phyloP scores from a whole-genome alignment of 2,113 vertebrate species.

The Osmerus mordax region DNA sequence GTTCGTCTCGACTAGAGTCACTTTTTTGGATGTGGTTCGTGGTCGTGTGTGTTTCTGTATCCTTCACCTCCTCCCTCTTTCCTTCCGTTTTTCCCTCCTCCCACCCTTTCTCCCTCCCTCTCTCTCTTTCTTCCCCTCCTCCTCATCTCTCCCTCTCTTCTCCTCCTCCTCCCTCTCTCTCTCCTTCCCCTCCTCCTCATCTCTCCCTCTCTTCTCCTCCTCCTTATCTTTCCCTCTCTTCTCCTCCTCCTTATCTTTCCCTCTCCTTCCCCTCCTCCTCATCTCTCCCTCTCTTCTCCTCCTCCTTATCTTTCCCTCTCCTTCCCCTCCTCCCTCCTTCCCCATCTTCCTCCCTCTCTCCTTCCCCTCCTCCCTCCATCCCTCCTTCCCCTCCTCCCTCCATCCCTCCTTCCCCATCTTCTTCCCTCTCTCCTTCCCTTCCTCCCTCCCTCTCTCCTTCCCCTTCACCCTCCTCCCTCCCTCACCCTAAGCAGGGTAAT shows the following conservation, averaged over 20 bases:
- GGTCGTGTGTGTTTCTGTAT: too few relatives aligned
- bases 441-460: background rate
- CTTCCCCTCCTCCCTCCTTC: background rate
- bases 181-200: background rate
- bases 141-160: background rate
- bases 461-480: conserved; percentile 7
- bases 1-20: too few relatives aligned
- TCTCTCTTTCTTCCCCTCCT: background rate
- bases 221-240: background rate
- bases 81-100: too few relatives aligned
- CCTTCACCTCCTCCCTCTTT: too few relatives aligned
- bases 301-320: background rate
- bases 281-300: background rate
- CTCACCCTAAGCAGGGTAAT: conserved; percentile 33
- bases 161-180: background rate
- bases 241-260: background rate
- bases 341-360: background rate
- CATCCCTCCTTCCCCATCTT: too few relatives aligned
- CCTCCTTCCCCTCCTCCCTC: background rate
- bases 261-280: background rate
- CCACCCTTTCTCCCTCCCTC: background rate
- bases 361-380: too few relatives aligned
- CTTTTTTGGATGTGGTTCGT: too few relatives aligned
- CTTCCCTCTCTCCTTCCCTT: background rate
- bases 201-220: background rate